A percentile compares a stretch with the other conserved stretches of the same genome.
Evolutionary conservation across 2,797 vertebrate genomes (phyloP).

Genomic region (Sternotherus odoratus): DNA sequence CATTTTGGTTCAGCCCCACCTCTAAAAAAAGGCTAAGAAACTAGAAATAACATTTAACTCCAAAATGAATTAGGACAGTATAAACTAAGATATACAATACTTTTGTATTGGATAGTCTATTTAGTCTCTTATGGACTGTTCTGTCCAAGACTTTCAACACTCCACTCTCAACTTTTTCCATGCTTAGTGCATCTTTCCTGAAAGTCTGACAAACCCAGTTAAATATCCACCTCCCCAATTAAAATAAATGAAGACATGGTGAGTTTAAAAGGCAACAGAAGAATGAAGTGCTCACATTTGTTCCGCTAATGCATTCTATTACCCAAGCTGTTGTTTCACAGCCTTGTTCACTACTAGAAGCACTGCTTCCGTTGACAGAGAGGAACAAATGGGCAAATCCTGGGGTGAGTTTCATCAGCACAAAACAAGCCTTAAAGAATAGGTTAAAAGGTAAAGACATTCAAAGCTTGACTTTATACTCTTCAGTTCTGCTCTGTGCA

Average conservation of each 20-base stretch:
- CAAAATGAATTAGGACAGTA: background rate
- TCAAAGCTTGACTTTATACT: background rate
- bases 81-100: background rate
- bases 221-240: background rate
- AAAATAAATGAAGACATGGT: background rate
- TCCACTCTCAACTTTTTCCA: background rate
- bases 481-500: background rate
- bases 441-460: background rate
- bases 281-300: background rate
- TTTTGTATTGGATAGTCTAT: background rate
- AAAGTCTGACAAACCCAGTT: background rate
- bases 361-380: background rate
- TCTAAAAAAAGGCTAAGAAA: background rate
- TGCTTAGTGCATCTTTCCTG: background rate
- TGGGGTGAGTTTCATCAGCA: background rate
- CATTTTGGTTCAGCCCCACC: background rate
- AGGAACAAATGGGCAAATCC: background rate
- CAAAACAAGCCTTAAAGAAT: background rate
- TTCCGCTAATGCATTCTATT: background rate
- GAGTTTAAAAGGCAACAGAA: background rate
- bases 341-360: background rate
- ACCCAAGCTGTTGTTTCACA: background rate
- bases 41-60: background rate
- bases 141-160: rapidly evolving
- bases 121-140: background rate